Percentiles rank a stretch among this genome's conserved stretches.
Conservation (phyloP, 2,797 vertebrate genomes). For the Phalloptychus januarius region DNA sequence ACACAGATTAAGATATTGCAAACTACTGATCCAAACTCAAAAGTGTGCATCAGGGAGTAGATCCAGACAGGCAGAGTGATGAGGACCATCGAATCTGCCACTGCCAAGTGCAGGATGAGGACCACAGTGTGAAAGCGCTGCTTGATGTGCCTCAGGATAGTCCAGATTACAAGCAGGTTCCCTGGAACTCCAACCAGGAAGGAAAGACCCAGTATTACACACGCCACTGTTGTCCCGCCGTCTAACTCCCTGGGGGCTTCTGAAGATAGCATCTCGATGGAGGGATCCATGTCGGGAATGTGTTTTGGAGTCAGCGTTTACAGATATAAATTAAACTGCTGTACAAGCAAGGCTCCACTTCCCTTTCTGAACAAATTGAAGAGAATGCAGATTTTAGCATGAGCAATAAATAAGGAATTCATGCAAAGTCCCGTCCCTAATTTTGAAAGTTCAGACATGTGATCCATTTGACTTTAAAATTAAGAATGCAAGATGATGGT, state of each 20-base stretch:
- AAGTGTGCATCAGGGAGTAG: constrained; percentile 76
- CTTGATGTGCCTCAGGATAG: constrained; percentile 77
- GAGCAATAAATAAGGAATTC: not conserved
- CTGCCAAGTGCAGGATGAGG: constrained; percentile 83
- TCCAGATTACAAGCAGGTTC: constrained; percentile 86
- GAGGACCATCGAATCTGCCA: constrained; percentile 81
- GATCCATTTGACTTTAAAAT: not conserved
- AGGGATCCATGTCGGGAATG: constrained; percentile 8
- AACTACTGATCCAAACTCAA: constrained; percentile 72
- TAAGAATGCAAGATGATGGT: not conserved
- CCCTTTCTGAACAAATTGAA: constrained; percentile 10
- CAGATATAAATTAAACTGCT: constrained; percentile 20
- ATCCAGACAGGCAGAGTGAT: constrained; percentile 86
- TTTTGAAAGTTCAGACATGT: not conserved
- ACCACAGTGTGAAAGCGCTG: constrained; percentile 76
- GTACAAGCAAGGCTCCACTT: constrained; percentile 25
- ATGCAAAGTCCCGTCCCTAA: not conserved
- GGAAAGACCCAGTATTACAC: constrained; percentile 77
- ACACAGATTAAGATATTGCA: constrained; percentile 77
- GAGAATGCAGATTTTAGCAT: not conserved
- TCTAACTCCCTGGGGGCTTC: not conserved
- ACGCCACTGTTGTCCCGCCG: constrained; percentile 17
- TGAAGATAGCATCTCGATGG: not conserved
- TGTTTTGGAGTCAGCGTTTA: not conserved
- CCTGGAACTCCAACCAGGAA: constrained; percentile 82